Percentiles rank a stretch among this genome's conserved stretches.
Evolutionary conservation across 2,888 invertebrate genomes (phyloP).

Genomic region (Blastobasis lacticolella): DNA sequence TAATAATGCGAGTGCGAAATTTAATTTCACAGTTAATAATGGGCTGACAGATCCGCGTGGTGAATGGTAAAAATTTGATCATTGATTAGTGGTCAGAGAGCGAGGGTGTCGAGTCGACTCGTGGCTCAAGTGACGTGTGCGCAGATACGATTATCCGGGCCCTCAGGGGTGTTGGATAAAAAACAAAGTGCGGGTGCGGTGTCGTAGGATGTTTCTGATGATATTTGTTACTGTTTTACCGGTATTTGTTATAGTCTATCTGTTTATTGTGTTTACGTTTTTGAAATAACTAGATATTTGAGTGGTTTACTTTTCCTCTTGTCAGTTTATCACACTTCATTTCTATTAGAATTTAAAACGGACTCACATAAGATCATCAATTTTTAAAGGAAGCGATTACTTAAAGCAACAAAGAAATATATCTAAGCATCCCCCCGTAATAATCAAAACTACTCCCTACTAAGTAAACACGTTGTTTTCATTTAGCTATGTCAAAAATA

Average conservation of each 20-base stretch:
- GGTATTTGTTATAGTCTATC: no score
- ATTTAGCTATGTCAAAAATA: no score
- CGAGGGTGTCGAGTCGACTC: conserved; percentile 31
- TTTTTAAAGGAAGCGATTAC: no score
- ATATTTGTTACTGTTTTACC: conserved; percentile 12
- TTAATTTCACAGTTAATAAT: conserved; percentile 28
- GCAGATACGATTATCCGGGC: conserved; percentile 60
- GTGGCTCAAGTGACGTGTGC: conserved; percentile 51
- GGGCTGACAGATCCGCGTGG: conserved; percentile 6
- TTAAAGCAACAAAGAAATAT: no score
- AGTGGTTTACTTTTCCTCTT: background rate
- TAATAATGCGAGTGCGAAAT: conserved; percentile 9
- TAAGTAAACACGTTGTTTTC: no score
- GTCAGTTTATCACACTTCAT: no score
- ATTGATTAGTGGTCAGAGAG: conserved; percentile 53
- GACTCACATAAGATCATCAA: no score
- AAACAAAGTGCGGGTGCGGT: conserved; percentile 26
- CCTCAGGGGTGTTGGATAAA: conserved; percentile 39
- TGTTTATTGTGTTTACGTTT: no score
- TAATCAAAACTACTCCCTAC: no score
- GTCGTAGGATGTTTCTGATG: conserved; percentile 29
- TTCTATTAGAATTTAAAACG: no score
- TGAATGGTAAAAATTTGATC: conserved; percentile 16
- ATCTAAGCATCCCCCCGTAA: no score
- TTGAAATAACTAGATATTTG: no score